A percentile compares a stretch with the other conserved stretches of the same genome.
Evolutionary conservation across 2,888 invertebrate genomes (phyloP).

Genomic region (Brachyptera putata): DNA sequence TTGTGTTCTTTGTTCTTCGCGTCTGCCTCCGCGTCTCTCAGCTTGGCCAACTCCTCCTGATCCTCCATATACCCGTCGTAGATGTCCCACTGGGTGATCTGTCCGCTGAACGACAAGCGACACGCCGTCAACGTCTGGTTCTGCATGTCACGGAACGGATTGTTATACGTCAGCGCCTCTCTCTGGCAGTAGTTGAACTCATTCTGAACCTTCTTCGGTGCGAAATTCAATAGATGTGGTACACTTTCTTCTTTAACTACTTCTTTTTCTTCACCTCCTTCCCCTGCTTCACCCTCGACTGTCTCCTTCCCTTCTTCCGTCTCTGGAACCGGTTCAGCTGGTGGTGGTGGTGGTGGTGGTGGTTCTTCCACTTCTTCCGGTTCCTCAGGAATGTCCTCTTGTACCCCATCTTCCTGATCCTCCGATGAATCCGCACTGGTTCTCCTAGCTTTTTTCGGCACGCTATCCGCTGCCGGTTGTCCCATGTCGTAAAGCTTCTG

Average conservation of each 20-base stretch:
- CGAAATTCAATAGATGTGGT: too few relatives aligned
- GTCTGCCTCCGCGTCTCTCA: too few relatives aligned
- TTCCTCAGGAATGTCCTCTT: not conserved
- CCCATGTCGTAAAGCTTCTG: not conserved
- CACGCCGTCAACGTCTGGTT: constrained; percentile 91
- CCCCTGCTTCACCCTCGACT: constrained; percentile 10
- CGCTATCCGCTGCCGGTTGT: not conserved
- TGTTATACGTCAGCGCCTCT: constrained; percentile 78
- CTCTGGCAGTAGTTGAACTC: constrained; percentile 95
- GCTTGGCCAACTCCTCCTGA: constrained; percentile 23
- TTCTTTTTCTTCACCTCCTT: constrained; percentile 40
- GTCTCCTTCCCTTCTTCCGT: not conserved
- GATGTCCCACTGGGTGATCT: constrained; percentile 84
- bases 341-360: not conserved
- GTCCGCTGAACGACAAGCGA: constrained; percentile 66
- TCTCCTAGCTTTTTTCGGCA: not conserved
- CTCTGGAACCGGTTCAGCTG: not conserved
- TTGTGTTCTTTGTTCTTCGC: constrained; percentile 57
- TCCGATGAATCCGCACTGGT: not conserved
- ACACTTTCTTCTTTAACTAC: constrained; percentile 33
- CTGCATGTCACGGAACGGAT: constrained; percentile 57
- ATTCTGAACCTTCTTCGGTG: constrained; percentile 75
- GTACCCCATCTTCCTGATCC: not conserved
- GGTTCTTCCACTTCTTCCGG: not conserved
- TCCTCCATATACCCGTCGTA: constrained; percentile 86